Base-by-base conservation (phyloP, 1,140 invertebrate species). In the Eumaeus atala region DNA sequence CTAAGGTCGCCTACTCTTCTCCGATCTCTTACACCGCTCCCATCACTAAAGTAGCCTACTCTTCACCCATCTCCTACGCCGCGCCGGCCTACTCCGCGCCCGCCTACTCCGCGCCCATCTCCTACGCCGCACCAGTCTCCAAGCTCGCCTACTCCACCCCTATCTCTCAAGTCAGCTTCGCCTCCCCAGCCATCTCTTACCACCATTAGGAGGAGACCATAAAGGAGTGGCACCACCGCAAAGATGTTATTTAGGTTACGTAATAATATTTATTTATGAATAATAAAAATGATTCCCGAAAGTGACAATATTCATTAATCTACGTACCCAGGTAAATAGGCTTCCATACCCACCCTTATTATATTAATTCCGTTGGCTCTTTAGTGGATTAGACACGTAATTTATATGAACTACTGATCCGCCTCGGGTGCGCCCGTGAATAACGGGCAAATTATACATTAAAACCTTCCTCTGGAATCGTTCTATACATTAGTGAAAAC, bases 101-200 rank as follows among this genome's bases (percentile, higher is more conserved):
- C 10, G 33, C 62, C 12, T 50, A 61, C 1, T 66, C 66, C 59
- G 61, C 65, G n/a, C 67, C 64, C n/a, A n/a, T 67, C 10, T 56
- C 67, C 17, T 75, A 72, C 62, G 16, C 42, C n/a, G 33, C 54
- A 48, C 18, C 50, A 53, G 59, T 70, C 18, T 70, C 69, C n/a
- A n/a, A n/a, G n/a, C n/a, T 67, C 10, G 58, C 67, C 17, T 75
- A 72, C 62, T 21, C 42, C n/a, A 21, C 54, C 49, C 18, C 50
- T 54, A 61, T 70, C 18, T 70, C 69, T 9, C 72, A 72, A 47
- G 74, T 77, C 18, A 63, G 69, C 11, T 82, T 63, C 67, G 71
- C 77, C 9, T 79, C 78, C 18, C 76, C 78, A 16, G 67, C 59
- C 40, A 64, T 72, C 47, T 73, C 74, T 18, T 82, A 82, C 64